Percentiles rank a stretch among this genome's conserved stretches.
phyloP scores from a whole-genome alignment of 2,888 invertebrate species.

The Himalopsyche japonica region DNA sequence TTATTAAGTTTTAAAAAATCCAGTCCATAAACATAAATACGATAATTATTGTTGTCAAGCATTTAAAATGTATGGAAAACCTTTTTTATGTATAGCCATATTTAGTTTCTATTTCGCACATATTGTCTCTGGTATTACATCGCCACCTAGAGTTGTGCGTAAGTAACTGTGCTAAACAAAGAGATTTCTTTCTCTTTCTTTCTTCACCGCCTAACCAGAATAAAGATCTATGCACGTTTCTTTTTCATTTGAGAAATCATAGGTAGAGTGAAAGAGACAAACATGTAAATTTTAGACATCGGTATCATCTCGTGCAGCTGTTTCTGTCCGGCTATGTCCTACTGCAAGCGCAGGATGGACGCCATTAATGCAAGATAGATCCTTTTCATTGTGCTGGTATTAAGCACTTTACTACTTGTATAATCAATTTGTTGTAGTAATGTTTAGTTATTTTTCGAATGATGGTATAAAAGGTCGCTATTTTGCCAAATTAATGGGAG shows the following conservation, averaged over 20 bases:
- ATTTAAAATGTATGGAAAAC: not conserved
- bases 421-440: conserved; percentile 20
- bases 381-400: conserved; percentile 51
- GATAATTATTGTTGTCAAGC: no score
- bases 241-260: conserved; percentile 44
- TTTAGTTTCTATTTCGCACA: not conserved
- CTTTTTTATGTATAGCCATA: not conserved
- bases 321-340: conserved; percentile 59
- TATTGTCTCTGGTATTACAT: not conserved
- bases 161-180: conserved; percentile 53
- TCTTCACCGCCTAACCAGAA: conserved; percentile 51
- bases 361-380: conserved; percentile 60
- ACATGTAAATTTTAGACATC: conserved; percentile 55
- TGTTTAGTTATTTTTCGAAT: conserved; percentile 9
- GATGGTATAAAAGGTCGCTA: conserved; percentile 21
- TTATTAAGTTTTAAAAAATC: no score
- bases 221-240: conserved; percentile 58
- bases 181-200: conserved; percentile 49
- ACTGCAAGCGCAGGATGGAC: conserved; percentile 61
- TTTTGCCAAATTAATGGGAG: conserved; percentile 23
- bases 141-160: conserved; percentile 49
- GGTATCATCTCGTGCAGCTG: conserved; percentile 63
- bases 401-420: conserved; percentile 41
- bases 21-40: no score
- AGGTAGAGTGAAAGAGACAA: conserved; percentile 50